phyloP scores from a whole-genome alignment of 2,797 vertebrate genomes.

The Tiaroga cobitis region DNA sequence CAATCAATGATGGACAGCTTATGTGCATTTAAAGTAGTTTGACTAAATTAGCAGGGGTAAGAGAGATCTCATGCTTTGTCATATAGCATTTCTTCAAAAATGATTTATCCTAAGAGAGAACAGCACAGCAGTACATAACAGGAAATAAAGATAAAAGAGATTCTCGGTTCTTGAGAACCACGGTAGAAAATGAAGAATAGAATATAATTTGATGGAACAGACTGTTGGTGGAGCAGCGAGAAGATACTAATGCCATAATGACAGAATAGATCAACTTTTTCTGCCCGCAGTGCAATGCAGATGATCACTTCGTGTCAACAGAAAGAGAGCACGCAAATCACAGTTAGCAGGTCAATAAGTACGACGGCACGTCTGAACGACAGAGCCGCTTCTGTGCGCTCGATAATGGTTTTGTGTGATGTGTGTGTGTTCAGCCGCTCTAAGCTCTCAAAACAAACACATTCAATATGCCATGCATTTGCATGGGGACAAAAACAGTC shows the following conservation, averaged over 20 bases:
- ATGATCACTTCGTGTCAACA: constrained; percentile 27
- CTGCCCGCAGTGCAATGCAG: constrained; percentile 20
- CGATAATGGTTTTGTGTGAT: constrained; percentile 12
- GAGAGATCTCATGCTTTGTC: not conserved
- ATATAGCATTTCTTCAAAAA: not conserved
- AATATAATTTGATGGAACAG: constrained; percentile 7
- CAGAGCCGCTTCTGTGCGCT: not conserved
- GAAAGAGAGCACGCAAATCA: constrained; percentile 31
- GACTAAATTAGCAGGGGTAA: not conserved
- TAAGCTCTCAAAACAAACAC: constrained; percentile 20
- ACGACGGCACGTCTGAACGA: not conserved
- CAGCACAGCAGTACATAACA: not conserved
- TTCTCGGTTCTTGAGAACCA: not conserved
- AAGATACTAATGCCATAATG: constrained; percentile 8
- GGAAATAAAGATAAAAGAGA: not conserved
- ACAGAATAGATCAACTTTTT: constrained; percentile 28
- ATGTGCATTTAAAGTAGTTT: not conserved
- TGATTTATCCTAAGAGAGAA: not conserved
- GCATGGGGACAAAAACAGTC: constrained; percentile 27
- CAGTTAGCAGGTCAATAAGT: constrained; percentile 42
- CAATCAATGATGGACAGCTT: constrained; percentile 5
- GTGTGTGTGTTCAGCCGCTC: not conserved
- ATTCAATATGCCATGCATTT: constrained; percentile 5
- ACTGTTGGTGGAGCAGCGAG: not conserved
- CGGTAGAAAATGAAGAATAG: not conserved